These are phyloP conservation scores for Archocentrus centrarchus DNA, from an alignment of 2,113 vertebrate species.

Conservation along the genomic window DNA sequence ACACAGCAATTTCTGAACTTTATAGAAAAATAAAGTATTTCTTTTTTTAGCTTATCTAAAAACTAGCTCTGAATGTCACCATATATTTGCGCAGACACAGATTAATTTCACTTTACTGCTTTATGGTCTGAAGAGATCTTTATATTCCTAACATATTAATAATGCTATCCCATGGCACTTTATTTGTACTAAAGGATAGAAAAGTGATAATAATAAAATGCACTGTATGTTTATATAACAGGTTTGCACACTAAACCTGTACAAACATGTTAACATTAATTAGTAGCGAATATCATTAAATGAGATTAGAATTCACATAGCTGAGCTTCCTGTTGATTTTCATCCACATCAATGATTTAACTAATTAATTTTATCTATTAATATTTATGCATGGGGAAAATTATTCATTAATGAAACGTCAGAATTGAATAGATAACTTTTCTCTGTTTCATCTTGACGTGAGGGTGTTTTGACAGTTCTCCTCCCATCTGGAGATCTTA, in stretches of 20 bases:
- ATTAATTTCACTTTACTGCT: neutral
- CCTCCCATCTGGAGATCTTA: slow-evolving; percentile 74
- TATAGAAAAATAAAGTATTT: neutral
- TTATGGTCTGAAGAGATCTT: neutral
- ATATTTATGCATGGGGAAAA: slow-evolving; percentile 81
- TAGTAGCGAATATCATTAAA: slow-evolving; percentile 64
- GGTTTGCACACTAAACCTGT: slow-evolving; percentile 27
- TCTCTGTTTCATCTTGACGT: slow-evolving; percentile 75
- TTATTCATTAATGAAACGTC: slow-evolving; percentile 82
- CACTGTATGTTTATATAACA: slow-evolving; percentile 25
- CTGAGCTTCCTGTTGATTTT: slow-evolving; percentile 74
- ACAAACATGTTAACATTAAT: slow-evolving; percentile 67
- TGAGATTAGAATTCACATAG: slow-evolving; percentile 58
- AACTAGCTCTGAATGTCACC: neutral
- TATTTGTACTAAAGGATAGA: slow-evolving; percentile 14
- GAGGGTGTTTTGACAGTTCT: slow-evolving; percentile 79
- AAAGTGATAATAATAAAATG: slow-evolving; percentile 7
- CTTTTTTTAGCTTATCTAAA: neutral
- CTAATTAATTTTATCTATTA: slow-evolving; percentile 83
- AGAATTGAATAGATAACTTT: slow-evolving; percentile 77
- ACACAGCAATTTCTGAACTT: neutral
- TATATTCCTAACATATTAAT: neutral
- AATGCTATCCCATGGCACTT: neutral
- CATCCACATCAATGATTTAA: slow-evolving; percentile 80
- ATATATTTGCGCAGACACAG: neutral